phyloP scores from a whole-genome alignment of 2,888 invertebrate genomes.

The Drosophila glabriapex region DNA sequence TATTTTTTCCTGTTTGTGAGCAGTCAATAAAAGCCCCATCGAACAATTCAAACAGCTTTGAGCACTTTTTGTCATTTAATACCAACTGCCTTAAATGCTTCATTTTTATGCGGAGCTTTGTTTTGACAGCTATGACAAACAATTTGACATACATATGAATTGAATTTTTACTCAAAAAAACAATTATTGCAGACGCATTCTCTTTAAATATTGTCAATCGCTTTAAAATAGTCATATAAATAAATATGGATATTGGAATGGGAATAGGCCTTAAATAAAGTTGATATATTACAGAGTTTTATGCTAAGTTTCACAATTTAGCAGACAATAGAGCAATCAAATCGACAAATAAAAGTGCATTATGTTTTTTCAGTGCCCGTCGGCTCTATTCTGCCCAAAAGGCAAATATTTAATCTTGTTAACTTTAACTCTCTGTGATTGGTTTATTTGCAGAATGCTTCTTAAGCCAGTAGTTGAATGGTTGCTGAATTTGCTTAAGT shows the following conservation, averaged over 20 bases:
- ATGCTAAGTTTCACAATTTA: neutral
- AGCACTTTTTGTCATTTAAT: conserved; percentile 44
- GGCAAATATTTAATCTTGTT: too few species aligned
- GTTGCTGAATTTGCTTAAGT: neutral
- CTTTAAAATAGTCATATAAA: neutral
- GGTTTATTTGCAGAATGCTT: neutral
- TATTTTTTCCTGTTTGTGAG: neutral
- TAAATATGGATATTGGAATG: neutral
- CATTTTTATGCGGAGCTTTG: neutral
- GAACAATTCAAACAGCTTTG: conserved; percentile 45
- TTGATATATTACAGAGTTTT: too few species aligned
- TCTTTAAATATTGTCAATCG: neutral
- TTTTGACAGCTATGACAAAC: neutral
- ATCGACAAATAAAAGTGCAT: too few species aligned
- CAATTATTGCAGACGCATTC: neutral
- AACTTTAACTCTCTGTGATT: neutral
- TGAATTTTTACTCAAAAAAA: neutral
- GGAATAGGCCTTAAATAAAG: too few species aligned
- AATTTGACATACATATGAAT: neutral
- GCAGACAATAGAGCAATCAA: too few species aligned
- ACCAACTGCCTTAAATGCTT: conserved; percentile 27
- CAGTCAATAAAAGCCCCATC: conserved; percentile 32
- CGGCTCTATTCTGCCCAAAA: too few species aligned
- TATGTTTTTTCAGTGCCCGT: too few species aligned
- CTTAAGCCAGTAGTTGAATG: neutral